These are phyloP conservation scores for Dastarcus helophoroides DNA, from an alignment of 2,888 invertebrate species.

Conservation along the genomic window DNA sequence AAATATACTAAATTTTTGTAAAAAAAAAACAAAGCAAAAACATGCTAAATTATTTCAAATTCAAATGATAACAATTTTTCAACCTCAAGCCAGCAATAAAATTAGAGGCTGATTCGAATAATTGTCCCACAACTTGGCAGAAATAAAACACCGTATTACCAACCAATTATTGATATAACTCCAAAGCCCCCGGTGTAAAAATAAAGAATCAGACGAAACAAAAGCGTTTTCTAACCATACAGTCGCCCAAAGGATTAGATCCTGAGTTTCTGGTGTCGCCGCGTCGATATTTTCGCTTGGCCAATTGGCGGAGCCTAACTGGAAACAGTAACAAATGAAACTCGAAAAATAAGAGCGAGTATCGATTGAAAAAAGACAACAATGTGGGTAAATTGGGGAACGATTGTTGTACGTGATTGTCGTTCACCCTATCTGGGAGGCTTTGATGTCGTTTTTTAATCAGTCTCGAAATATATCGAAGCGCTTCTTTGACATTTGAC, in stretches of 20 bases:
- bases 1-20: no score
- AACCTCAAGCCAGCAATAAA: no score
- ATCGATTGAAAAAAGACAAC: constrained; percentile 39
- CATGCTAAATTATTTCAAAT: no score
- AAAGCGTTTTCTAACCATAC: constrained; percentile 24
- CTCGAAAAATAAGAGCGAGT: constrained; percentile 31
- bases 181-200: constrained; percentile 29
- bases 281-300: constrained; percentile 19
- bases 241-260: constrained; percentile 19
- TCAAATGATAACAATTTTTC: no score
- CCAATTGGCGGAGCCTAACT: constrained; percentile 25
- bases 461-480: constrained; percentile 34
- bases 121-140: constrained; percentile 16
- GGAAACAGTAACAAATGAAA: constrained; percentile 35
- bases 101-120: no score
- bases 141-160: constrained; percentile 25
- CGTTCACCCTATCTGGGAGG: constrained; percentile 31
- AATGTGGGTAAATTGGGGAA: constrained; percentile 36
- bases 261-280: constrained; percentile 11
- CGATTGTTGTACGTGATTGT: constrained; percentile 38
- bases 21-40: no score
- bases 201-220: constrained; percentile 28
- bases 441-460: constrained; percentile 40
- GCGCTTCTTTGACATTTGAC: constrained; percentile 39
- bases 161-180: constrained; percentile 32